Evolutionary conservation across 2,888 invertebrate species (phyloP).

Genomic region (Archaeoteleia sp.): DNA sequence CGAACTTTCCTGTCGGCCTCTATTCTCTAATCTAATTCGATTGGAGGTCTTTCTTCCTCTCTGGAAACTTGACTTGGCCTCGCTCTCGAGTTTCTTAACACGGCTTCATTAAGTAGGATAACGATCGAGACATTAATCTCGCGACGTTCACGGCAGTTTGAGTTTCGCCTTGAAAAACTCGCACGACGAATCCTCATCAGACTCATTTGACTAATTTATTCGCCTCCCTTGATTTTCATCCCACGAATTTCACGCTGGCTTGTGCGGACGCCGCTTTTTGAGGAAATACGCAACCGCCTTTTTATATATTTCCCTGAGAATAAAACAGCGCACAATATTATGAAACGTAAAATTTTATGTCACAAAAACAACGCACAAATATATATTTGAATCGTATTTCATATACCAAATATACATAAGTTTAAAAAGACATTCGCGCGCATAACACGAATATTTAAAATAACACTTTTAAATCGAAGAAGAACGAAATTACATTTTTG

Average conservation of each 20-base stretch:
- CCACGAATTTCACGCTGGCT: not conserved
- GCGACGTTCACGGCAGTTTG: slow-evolving; percentile 17
- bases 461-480: no score
- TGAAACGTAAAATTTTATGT: no score
- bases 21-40: slow-evolving; percentile 37
- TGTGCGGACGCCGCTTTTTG: no score
- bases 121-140: slow-evolving; percentile 38
- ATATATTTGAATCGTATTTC: no score
- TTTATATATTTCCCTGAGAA: not conserved
- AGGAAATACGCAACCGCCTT: no score
- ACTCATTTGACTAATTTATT: slow-evolving; percentile 25
- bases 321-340: not conserved
- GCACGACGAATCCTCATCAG: slow-evolving; percentile 4
- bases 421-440: no score
- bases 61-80: not conserved
- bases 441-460: no score
- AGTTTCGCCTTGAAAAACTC: slow-evolving; percentile 2
- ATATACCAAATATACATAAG: no score
- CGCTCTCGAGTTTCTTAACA: slow-evolving; percentile 26
- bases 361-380: no score
- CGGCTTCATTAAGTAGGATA: slow-evolving; percentile 34
- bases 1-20: slow-evolving; percentile 32
- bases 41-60: slow-evolving; percentile 9
- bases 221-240: not conserved
- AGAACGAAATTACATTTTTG: no score